Base-by-base conservation (phyloP, 2,797 vertebrate genomes). In the Spheniscus humboldti region DNA sequence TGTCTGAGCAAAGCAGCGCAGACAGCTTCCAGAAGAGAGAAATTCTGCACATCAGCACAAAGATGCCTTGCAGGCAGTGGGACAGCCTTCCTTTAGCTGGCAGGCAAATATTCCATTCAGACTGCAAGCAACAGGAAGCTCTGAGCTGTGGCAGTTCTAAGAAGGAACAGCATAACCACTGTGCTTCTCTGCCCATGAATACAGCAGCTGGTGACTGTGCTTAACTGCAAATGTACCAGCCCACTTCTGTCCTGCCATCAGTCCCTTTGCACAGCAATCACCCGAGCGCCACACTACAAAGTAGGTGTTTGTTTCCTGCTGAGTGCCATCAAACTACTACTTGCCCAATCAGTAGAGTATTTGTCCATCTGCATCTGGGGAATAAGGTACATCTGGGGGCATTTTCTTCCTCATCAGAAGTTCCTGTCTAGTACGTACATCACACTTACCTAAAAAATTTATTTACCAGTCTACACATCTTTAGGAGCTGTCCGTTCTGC, bases 201-300 rank as follows among this genome's bases (percentile, higher is more conserved):
- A 71, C 14, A 47, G 53, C 43, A 77, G 80, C 67, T 56, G 43
- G 13, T 50, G 71, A 56, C 20, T 64, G 57, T 18, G 50, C 41
- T 48, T 3, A 30, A 23, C 73, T 74, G 60, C 56, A 37, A 12
- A 63, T 1, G 12, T n/a, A 37, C 28, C 33, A 66, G 47, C 56
- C 22, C 19, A 3, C 25, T 31, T 28, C 35, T 43, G 30, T 37
- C 56, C 63, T 14, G 10, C 22, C 59, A 31, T 6, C 66, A 74
- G 43, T 10, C 43, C 57, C 66, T 17, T 18, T 12, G 33, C 50
- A 20, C 41, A 16, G 41, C 0, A 0, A 35, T 2, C 35, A 11
- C 66, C 30, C 48, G 64, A 52, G 9, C 4, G 3, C 17, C 4
- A 2, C 22, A 6, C 13, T 52, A 37, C 53, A 30, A 14, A 39